A percentile compares a stretch with the other conserved stretches of the same genome.
Conservation (phyloP, 2,113 vertebrate species). For the Muscicapa adusta region DNA sequence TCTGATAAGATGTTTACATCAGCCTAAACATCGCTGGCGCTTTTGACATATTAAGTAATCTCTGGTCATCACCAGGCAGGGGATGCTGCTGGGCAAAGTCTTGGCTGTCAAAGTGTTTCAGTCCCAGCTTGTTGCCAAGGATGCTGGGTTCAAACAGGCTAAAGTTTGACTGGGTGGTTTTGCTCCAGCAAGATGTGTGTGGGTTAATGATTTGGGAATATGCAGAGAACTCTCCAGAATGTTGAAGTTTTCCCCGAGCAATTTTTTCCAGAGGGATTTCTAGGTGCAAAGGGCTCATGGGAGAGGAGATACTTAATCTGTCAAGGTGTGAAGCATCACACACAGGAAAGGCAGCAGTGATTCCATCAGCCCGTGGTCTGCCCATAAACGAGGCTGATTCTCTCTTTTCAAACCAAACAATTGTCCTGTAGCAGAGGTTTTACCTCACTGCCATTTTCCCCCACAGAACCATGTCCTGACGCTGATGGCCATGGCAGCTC, state of each 20-base stretch:
- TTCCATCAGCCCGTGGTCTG: not conserved
- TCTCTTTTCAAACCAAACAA: not conserved
- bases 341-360: not conserved
- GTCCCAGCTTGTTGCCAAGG: rapidly evolving
- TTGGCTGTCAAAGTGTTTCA: not conserved
- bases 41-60: constrained; percentile 57
- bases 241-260: not conserved
- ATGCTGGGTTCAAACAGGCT: not conserved
- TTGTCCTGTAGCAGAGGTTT: rapidly evolving
- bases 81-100: not conserved
- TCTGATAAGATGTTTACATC: constrained; percentile 77
- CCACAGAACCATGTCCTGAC: constrained; percentile 88
- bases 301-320: rapidly evolving
- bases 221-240: not conserved
- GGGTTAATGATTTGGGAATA: not conserved
- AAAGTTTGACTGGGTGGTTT: not conserved
- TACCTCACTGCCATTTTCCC: not conserved
- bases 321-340: not conserved
- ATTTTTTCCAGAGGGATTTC: not conserved
- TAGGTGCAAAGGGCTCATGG: not conserved
- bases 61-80: not conserved
- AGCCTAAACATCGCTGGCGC: constrained; percentile 57
- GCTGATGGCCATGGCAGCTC: constrained; percentile 86
- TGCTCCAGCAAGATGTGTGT: not conserved
- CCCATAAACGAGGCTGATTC: not conserved